Base-by-base conservation (phyloP, 1,140 invertebrate genomes). In the Zophobas morio region DNA sequence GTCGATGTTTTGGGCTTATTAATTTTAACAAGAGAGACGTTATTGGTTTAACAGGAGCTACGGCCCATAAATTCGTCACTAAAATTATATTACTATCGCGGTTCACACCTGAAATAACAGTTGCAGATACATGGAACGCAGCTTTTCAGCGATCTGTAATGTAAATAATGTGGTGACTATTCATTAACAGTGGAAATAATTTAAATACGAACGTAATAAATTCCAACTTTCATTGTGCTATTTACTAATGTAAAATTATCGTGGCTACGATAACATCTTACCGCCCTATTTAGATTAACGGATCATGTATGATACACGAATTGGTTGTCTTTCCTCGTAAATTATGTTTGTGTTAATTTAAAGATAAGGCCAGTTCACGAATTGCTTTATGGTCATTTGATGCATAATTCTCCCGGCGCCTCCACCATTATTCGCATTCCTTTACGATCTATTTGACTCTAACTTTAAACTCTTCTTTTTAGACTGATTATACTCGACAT, bases 401-500 rank as follows among this genome's bases (percentile, higher is more conserved):
- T 20, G 20, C 2, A 46, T 51, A n/a, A 51, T 51, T 51, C 2
- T 51, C 49, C 49, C 49, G 49, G 49, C 49, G 20, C 49, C 49
- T 51, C 49, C 49, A 20, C 49, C 49, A 51, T 51, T 4, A 46
- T 8, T 3, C 42, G 42, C 42, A 6, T 2, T 51, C n/a, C 20
- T 20, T 51, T 51, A 20, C 49, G 49, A 51, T 51, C n/a, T 46
- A 51, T 51, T 4, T 20, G 20, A 20, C n/a, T 5, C 49, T 2
- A 51, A 51, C 49, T 51, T 51, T 20, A 51, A 51, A 8, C 42
- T 75, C 63, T 54, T 37, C 46, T 57, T 84, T 82, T 60, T 83
- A 91, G 93, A 91, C 91, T 72, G 93, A 95, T 86, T 90, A 94
- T 60, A 92, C 91, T 81, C 88, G 93, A 32, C 92, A 93, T 82